Percentiles rank a stretch among this genome's conserved stretches.
These are phyloP conservation scores for Antrozous pallidus DNA, from an alignment of 2,797 vertebrate genomes.

Conservation along the genomic window DNA sequence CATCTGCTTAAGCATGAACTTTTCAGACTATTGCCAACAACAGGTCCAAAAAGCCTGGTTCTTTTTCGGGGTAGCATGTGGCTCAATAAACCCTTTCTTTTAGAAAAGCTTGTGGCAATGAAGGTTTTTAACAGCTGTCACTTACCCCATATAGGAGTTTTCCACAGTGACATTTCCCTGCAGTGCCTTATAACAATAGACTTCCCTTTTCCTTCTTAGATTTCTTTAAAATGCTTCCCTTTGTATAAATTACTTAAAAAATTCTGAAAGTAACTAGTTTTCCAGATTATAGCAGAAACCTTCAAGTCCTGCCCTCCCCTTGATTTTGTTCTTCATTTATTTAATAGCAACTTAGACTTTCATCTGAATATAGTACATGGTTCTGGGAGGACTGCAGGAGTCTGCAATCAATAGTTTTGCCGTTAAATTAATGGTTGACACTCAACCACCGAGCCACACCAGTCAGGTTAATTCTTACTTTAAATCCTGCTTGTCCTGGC, in stretches of 20 bases:
- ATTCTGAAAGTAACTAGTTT: background rate
- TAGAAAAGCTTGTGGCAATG: background rate
- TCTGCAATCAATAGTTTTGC: background rate
- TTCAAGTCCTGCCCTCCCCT: background rate
- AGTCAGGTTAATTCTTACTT: background rate
- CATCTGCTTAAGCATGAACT: background rate
- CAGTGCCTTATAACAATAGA: background rate
- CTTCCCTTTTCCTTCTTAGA: background rate
- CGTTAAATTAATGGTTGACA: no score
- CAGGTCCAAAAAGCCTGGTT: background rate
- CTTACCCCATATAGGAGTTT: background rate
- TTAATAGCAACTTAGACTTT: background rate
- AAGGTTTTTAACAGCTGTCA: background rate
- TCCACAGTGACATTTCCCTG: background rate
- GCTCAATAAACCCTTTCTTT: background rate
- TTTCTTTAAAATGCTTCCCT: conserved; percentile 8
- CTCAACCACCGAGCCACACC: no score
- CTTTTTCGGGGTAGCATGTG: background rate
- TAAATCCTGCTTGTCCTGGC: background rate
- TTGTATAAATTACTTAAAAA: conserved; percentile 33
- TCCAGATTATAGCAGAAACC: background rate
- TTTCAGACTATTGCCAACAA: background rate
- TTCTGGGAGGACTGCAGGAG: background rate
- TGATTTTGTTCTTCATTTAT: background rate
- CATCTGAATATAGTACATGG: background rate